Evolutionary conservation across 2,888 invertebrate genomes (phyloP).

Genomic region (Ctenicera cuprea): DNA sequence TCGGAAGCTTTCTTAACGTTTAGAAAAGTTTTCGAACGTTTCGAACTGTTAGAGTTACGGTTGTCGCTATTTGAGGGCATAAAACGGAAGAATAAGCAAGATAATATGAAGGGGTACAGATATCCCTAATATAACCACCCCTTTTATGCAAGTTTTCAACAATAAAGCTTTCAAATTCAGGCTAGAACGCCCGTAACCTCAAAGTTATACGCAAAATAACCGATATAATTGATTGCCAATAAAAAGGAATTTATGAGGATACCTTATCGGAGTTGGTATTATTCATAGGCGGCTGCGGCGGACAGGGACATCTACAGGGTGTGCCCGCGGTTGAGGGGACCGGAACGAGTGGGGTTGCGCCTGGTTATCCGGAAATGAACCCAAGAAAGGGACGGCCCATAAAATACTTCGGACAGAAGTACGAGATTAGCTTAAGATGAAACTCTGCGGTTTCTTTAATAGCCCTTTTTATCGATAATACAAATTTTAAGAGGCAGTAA

Average conservation of each 20-base stretch:
- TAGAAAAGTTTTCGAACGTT: conserved; percentile 3
- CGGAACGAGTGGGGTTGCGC: conserved; percentile 53
- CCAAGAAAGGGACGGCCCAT: conserved; percentile 63
- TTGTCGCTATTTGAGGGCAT: conserved; percentile 20
- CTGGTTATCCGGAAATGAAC: conserved; percentile 60
- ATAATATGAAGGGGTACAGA: conserved; percentile 10
- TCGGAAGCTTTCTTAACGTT: conserved; percentile 4
- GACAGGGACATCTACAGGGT: conserved; percentile 66
- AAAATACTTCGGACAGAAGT: conserved; percentile 61
- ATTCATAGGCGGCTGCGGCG: conserved; percentile 66
- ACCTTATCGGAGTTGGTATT: conserved; percentile 65
- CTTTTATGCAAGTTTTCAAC: conserved; percentile 53
- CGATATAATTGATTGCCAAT: conserved; percentile 66
- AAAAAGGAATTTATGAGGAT: conserved; percentile 66
- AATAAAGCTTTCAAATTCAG: conserved; percentile 56
- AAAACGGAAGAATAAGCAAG: conserved; percentile 24
- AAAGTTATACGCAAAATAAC: conserved; percentile 62
- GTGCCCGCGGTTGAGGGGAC: conserved; percentile 56
- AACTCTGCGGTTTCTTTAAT: conserved; percentile 47
- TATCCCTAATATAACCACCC: conserved; percentile 42
- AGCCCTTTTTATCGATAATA: conserved; percentile 28
- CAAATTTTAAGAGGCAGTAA: conserved; percentile 40
- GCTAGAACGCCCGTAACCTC: conserved; percentile 53
- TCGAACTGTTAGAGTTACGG: conserved; percentile 5
- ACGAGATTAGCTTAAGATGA: conserved; percentile 54